Conservation (phyloP, 1,140 invertebrate genomes). For the Achroia grisella region DNA sequence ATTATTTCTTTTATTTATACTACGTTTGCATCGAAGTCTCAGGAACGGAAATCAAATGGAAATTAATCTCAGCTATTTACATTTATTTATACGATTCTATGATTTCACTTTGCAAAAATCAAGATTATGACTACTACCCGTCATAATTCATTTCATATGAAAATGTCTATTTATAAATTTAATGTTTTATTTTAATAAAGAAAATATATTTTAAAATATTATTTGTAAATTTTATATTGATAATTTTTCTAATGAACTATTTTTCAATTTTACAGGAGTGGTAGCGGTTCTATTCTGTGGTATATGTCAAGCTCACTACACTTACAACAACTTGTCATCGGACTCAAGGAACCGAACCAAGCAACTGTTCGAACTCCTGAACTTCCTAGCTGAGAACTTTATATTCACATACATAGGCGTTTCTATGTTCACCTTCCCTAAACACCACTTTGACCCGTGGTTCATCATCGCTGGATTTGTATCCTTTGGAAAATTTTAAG, state of each 20-base stretch:
- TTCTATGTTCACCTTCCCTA: constrained; percentile 98
- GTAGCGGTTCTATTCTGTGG: constrained; percentile 98
- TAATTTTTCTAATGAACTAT: not conserved
- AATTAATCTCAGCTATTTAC: too few relatives aligned
- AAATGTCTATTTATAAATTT: too few relatives aligned
- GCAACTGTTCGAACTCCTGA: constrained; percentile 95
- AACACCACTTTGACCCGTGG: constrained; percentile 92
- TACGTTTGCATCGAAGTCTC: too few relatives aligned
- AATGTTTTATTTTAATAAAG: too few relatives aligned
- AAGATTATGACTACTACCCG: too few relatives aligned
- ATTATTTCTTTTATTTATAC: too few relatives aligned
- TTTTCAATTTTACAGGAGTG: constrained; percentile 79
- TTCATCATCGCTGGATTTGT: constrained; percentile 96
- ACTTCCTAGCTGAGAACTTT: constrained; percentile 98
- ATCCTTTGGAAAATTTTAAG: constrained; percentile 83
- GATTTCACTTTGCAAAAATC: too few relatives aligned
- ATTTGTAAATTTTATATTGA: too few relatives aligned
- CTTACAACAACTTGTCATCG: constrained; percentile 96
- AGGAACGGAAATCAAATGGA: too few relatives aligned
- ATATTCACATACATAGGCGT: constrained; percentile 99
- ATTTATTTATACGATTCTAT: too few relatives aligned
- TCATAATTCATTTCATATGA: too few relatives aligned
- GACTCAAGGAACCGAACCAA: constrained; percentile 94
- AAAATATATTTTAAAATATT: too few relatives aligned
- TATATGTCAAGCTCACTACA: constrained; percentile 99